phyloP scores from a whole-genome alignment of 2,888 invertebrate genomes.

The Drosophila flavopinicola region DNA sequence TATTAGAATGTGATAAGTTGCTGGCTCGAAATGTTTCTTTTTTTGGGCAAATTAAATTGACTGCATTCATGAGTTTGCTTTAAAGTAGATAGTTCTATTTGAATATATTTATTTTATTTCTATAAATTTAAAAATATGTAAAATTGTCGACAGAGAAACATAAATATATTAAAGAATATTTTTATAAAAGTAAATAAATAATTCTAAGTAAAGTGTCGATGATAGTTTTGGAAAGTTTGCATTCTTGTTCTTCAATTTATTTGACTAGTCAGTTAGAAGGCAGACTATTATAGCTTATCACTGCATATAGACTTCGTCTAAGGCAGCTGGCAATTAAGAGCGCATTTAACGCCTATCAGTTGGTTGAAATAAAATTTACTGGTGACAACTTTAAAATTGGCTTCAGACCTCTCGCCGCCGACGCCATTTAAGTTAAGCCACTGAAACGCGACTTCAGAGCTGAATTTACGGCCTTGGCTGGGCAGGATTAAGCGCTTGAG shows the following conservation, averaged over 20 bases:
- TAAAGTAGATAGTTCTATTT: not conserved
- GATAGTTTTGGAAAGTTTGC: too few species aligned
- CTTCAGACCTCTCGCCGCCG: constrained; percentile 30
- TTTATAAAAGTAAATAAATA: too few species aligned
- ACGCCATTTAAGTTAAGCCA: constrained; percentile 53
- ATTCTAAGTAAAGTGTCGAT: too few species aligned
- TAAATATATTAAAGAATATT: too few species aligned
- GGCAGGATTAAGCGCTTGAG: constrained; percentile 51
- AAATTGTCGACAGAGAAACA: too few species aligned
- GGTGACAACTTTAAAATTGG: constrained; percentile 61
- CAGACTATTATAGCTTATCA: too few species aligned
- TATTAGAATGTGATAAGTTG: constrained; percentile 1
- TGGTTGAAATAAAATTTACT: constrained; percentile 28
- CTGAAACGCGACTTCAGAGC: constrained; percentile 46
- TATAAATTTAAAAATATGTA: too few species aligned
- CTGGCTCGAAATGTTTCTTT: not conserved
- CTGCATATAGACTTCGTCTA: constrained; percentile 8
- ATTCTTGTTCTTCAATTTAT: too few species aligned
- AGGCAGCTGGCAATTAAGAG: constrained; percentile 21
- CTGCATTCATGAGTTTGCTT: not conserved
- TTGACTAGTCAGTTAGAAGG: too few species aligned
- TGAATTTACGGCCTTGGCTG: constrained; percentile 60
- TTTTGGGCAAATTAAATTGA: constrained; percentile 2
- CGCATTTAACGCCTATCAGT: constrained; percentile 33
- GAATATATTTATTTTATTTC: not conserved